A percentile compares a stretch with the other conserved stretches of the same genome.
Evolutionary conservation across 2,113 vertebrate genomes (phyloP).

Genomic region (Sinocyclocheilus rhinocerous): DNA sequence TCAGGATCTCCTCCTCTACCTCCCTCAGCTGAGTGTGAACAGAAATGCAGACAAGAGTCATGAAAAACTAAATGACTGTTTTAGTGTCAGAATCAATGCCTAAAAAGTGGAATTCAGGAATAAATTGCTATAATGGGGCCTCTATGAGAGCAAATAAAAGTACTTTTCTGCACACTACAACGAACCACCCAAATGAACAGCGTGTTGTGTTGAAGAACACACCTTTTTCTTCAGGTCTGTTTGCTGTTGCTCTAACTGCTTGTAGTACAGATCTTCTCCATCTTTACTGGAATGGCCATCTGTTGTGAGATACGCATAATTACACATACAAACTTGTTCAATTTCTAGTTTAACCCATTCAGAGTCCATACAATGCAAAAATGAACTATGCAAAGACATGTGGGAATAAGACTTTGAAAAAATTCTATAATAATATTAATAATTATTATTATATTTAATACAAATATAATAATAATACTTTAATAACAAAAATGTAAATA

Average conservation of each 20-base stretch:
- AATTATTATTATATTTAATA: no score
- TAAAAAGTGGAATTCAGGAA: not conserved
- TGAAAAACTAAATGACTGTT: not conserved
- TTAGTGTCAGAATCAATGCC: not conserved
- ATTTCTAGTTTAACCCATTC: not conserved
- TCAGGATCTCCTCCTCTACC: conserved; percentile 85
- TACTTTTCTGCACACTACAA: not conserved
- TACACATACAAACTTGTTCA: not conserved
- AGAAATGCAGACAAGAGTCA: not conserved
- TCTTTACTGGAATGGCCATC: conserved; percentile 62
- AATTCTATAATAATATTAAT: no score
- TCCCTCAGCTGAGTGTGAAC: conserved; percentile 78
- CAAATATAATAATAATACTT: no score
- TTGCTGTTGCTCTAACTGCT: conserved; percentile 82
- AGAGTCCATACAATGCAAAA: not conserved
- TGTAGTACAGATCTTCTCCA: conserved; percentile 69
- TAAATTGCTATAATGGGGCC: not conserved
- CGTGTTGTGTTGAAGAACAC: not conserved
- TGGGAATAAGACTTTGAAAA: no score
- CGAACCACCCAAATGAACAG: not conserved
- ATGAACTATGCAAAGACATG: no score
- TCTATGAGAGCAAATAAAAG: not conserved
- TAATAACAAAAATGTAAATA: no score
- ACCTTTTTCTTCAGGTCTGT: conserved; percentile 88
- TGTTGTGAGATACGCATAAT: conserved; percentile 57